Base-by-base conservation (phyloP, 2,113 vertebrate genomes). In the Lepidothrix coronata region DNA sequence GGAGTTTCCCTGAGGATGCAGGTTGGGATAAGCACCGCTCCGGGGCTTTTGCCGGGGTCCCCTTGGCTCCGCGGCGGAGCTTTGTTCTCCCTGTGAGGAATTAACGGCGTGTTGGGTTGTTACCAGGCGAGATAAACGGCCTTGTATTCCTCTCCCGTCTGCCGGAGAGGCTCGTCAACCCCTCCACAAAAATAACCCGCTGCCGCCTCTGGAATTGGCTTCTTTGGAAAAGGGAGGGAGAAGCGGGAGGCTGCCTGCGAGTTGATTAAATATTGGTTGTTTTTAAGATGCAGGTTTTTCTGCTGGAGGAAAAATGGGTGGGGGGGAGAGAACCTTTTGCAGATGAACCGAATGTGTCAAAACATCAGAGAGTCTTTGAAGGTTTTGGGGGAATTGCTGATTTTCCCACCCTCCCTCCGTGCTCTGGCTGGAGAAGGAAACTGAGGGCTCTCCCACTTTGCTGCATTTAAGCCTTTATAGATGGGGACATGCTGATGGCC, bases 81-180 rank as follows among this genome's bases (percentile, higher is more conserved):
- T 96, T 96, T 96, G 94, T 96, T 95, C 94, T 95, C 91, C 70
- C 85, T 5, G 48, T 2, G 7, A 81, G 93, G 94, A 96, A 94
- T 91, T 91, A 87, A 7, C 81, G 59, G 37, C 68, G 81, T n/a
- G 73, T 37, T 93, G 1, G 68, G 31, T 44, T 58, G 61, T 95
- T 75, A 30, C 37, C 85, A 52, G 80, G 74, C 1, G 49, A 72
- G 92, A 93, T 88, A 89, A 92, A 85, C 3, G n/a, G 82, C 93
- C 81, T 90, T 24, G 74, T 48, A 12, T 33, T 66, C 54, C 37
- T 31, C 83, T 85, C 2, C 2, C 1, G 9, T 33, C 86, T 95
- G 93, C 65, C 85, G 77, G 39, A 33, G 74, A 65, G 61, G 16
- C 48, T 30, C 43, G 77, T 30, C 70, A 72, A 52, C 89, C 85